A percentile compares a stretch with the other conserved stretches of the same genome.
Evolutionary conservation across 2,797 vertebrate species (phyloP).

Genomic region (Arnoldichthys spilopterus): DNA sequence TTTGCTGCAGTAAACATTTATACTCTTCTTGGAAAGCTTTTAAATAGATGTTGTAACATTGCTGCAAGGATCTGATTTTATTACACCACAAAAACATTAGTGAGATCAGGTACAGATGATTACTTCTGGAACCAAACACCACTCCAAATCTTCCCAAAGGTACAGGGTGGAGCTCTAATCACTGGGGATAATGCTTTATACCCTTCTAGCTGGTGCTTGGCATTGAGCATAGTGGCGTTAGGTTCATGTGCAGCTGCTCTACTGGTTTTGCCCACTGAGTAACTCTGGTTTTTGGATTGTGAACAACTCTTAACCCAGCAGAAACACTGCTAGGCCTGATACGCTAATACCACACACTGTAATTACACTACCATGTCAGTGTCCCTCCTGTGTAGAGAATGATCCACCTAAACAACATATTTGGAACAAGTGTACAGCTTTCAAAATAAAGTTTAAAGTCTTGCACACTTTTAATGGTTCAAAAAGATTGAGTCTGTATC

Average conservation of each 20-base stretch:
- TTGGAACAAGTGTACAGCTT: too few relatives aligned
- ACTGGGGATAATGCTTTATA: not conserved
- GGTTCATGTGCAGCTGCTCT: too few relatives aligned
- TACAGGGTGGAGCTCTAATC: not conserved
- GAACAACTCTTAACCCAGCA: not conserved
- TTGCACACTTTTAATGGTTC: not conserved
- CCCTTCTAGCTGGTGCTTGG: not conserved
- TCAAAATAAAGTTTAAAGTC: too few relatives aligned
- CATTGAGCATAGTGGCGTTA: not conserved
- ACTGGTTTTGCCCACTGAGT: not conserved
- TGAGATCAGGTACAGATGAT: not conserved
- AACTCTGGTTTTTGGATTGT: not conserved
- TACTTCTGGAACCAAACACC: not conserved
- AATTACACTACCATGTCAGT: too few relatives aligned
- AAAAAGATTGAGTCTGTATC: not conserved
- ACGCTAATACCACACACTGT: too few relatives aligned
- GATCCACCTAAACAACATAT: too few relatives aligned
- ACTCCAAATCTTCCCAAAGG: not conserved
- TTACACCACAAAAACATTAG: not conserved
- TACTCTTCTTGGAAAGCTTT: not conserved
- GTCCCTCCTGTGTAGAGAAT: too few relatives aligned
- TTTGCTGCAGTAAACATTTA: too few relatives aligned
- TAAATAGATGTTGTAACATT: not conserved
- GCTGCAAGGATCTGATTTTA: not conserved
- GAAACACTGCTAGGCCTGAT: not conserved